Evolutionary conservation across 2,888 invertebrate species (phyloP).

Genomic region (Drosophila pegasa): DNA sequence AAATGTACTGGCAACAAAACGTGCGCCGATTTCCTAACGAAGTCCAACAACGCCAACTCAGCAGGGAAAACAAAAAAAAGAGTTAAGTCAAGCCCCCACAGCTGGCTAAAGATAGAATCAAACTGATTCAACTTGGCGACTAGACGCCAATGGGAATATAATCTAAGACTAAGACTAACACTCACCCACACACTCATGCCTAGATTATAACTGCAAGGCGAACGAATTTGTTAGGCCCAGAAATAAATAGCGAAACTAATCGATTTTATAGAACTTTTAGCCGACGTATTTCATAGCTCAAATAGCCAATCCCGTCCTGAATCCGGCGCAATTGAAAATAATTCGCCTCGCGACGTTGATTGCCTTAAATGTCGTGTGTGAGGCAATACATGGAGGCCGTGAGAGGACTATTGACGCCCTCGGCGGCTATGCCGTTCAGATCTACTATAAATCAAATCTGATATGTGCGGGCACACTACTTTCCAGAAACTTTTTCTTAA

Average conservation of each 20-base stretch:
- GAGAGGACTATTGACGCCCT: not conserved
- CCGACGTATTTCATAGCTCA: too few species aligned
- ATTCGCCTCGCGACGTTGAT: not conserved
- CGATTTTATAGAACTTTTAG: constrained; percentile 6
- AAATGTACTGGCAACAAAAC: constrained; percentile 79
- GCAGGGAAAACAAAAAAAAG: constrained; percentile 58
- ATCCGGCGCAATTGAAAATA: constrained; percentile 12
- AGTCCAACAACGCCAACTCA: constrained; percentile 43
- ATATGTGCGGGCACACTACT: constrained; percentile 47
- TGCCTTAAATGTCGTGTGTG: not conserved
- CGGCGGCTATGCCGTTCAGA: constrained; percentile 42
- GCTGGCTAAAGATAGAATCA: constrained; percentile 7
- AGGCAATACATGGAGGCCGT: constrained; percentile 23
- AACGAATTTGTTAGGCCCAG: not conserved
- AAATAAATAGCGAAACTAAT: constrained; percentile 15
- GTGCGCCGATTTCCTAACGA: constrained; percentile 75
- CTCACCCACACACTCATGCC: constrained; percentile 1
- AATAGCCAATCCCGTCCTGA: not conserved
- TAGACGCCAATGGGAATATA: constrained; percentile 40
- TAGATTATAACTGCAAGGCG: not conserved
- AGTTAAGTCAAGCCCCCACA: constrained; percentile 43
- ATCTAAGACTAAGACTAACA: too few species aligned
- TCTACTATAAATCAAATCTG: too few species aligned
- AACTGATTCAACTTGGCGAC: constrained; percentile 42
- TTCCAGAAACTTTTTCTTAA: too few species aligned